Percentiles rank a stretch among this genome's conserved stretches.
Evolutionary conservation across 2,888 invertebrate genomes (phyloP).

Genomic region (Pyrrhia umbra): DNA sequence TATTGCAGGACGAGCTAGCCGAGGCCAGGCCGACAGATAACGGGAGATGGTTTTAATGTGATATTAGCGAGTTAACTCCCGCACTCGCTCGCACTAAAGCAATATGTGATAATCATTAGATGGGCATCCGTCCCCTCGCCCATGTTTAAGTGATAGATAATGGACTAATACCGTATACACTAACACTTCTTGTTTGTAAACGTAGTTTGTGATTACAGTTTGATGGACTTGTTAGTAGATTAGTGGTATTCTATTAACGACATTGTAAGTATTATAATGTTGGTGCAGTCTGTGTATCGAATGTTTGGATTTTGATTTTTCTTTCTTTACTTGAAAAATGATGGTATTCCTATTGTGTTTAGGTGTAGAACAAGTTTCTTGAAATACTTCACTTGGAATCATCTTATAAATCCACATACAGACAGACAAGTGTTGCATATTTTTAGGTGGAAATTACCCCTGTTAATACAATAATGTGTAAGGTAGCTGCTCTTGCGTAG

Average conservation of each 20-base stretch:
- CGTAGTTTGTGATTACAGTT: slow-evolving; percentile 51
- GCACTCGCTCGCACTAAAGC: slow-evolving; percentile 49
- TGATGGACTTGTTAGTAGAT: slow-evolving; percentile 56
- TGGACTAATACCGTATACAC: slow-evolving; percentile 56
- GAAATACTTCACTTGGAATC: slow-evolving; percentile 21
- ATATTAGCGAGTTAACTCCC: slow-evolving; percentile 78
- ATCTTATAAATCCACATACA: slow-evolving; percentile 14
- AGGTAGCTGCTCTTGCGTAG: slow-evolving; percentile 9
- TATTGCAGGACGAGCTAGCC: slow-evolving; percentile 68
- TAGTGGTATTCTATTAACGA: slow-evolving; percentile 43
- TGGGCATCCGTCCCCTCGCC: slow-evolving; percentile 57
- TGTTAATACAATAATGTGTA: slow-evolving; percentile 8
- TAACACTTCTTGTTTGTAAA: slow-evolving; percentile 56
- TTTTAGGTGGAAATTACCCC: slow-evolving; percentile 13
- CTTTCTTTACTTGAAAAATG: neutral
- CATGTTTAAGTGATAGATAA: slow-evolving; percentile 64
- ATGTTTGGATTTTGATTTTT: neutral
- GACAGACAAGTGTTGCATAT: slow-evolving; percentile 15
- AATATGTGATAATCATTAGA: slow-evolving; percentile 68
- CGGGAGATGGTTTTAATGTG: slow-evolving; percentile 75
- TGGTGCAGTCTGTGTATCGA: slow-evolving; percentile 26
- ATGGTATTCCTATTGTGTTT: neutral
- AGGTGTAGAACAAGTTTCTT: neutral
- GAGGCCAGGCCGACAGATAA: slow-evolving; percentile 74
- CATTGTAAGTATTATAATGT: slow-evolving; percentile 4